Evolutionary conservation across 2,797 vertebrate species (phyloP).

Genomic region (Chanos chanos): DNA sequence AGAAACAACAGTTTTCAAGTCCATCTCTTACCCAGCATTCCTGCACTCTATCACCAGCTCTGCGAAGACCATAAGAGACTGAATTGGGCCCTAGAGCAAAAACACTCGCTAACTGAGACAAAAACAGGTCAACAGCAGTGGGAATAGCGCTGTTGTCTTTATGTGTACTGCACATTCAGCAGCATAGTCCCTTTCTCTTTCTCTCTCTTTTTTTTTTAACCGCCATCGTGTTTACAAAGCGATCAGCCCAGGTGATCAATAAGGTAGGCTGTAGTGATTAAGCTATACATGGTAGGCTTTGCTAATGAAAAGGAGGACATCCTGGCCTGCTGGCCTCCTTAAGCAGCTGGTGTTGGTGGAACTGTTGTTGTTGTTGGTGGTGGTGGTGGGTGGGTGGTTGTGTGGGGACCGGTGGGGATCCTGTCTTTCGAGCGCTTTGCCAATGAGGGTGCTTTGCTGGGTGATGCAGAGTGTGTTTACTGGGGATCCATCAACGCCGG

Average conservation of each 20-base stretch:
- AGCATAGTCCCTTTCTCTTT: no score
- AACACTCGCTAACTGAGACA: constrained; percentile 60
- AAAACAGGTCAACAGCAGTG: constrained; percentile 66
- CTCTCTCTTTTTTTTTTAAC: no score
- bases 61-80: constrained; percentile 52
- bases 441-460: constrained; percentile 4
- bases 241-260: no score
- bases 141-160: constrained; percentile 65
- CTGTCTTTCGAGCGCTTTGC: constrained; percentile 9
- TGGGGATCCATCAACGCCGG: constrained; percentile 67
- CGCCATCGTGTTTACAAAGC: no score
- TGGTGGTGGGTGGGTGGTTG: background rate
- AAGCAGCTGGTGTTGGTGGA: no score
- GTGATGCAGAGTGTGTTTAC: constrained; percentile 69
- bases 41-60: constrained; percentile 47
- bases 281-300: no score
- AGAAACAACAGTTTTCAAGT: background rate
- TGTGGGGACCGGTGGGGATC: constrained; percentile 16
- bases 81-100: constrained; percentile 62
- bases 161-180: constrained; percentile 52
- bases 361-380: background rate
- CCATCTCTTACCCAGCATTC: background rate
- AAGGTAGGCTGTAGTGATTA: no score
- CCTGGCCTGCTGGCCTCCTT: no score
- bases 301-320: no score